Percentiles rank a stretch among this genome's conserved stretches.
phyloP scores from a whole-genome alignment of 2,888 invertebrate species.

The Biston stratarius region DNA sequence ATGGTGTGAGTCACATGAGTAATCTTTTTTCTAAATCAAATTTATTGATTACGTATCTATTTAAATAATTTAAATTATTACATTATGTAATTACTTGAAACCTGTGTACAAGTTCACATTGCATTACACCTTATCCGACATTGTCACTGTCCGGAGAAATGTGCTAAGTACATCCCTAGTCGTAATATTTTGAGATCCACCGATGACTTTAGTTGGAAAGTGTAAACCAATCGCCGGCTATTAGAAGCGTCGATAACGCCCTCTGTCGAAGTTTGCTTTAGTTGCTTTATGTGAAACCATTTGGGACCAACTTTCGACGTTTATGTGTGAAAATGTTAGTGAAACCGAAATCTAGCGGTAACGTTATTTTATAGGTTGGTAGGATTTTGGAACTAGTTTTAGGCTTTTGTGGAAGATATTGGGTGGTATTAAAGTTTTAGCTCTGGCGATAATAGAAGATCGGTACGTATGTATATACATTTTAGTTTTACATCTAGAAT shows the following conservation, averaged over 20 bases:
- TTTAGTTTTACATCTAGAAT: too few species aligned
- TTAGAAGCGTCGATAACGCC: slow-evolving; percentile 69
- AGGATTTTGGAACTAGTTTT: slow-evolving; percentile 4
- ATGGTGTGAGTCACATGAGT: too few species aligned
- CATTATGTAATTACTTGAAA: too few species aligned
- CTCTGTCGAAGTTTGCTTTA: slow-evolving; percentile 55
- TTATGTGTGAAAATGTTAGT: slow-evolving; percentile 47
- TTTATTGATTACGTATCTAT: too few species aligned
- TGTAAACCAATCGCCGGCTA: slow-evolving; percentile 69
- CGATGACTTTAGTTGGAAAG: slow-evolving; percentile 71
- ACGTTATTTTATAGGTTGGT: slow-evolving; percentile 29
- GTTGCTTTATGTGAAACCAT: slow-evolving; percentile 57
- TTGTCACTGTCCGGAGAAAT: neutral
- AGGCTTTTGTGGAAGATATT: slow-evolving; percentile 22
- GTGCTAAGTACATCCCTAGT: slow-evolving; percentile 17
- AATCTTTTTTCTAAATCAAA: too few species aligned
- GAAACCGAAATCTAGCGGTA: slow-evolving; percentile 32
- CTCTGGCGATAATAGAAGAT: neutral
- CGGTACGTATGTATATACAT: neutral
- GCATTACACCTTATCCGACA: too few species aligned
- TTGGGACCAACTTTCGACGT: slow-evolving; percentile 45
- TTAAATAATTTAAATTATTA: too few species aligned
- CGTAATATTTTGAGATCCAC: slow-evolving; percentile 61
- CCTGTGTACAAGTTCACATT: too few species aligned
- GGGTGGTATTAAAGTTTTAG: neutral